phyloP scores from a whole-genome alignment of 2,888 invertebrate genomes.

The Lycia hirtaria region DNA sequence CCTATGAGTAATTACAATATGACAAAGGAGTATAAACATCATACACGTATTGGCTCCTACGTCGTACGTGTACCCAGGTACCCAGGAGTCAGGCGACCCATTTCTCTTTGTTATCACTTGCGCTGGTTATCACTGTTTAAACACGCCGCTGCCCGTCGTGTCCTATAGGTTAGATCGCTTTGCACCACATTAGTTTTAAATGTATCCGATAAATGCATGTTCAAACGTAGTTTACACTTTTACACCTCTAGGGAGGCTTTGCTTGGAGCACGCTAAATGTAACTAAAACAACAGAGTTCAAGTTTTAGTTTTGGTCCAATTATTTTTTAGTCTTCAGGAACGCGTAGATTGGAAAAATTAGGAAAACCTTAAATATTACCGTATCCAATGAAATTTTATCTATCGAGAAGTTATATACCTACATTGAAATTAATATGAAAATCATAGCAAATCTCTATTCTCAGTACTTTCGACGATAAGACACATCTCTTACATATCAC shows the following conservation, averaged over 20 bases:
- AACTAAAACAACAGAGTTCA: neutral
- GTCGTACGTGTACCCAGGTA: neutral
- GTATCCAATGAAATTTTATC: too few species aligned
- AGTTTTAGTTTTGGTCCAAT: too few species aligned
- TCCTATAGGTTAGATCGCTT: conserved; percentile 32
- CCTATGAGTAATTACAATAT: too few species aligned
- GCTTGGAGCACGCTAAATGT: conserved; percentile 1
- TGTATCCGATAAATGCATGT: conserved; percentile 24
- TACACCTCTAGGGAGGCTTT: conserved; percentile 11
- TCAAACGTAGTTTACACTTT: conserved; percentile 19
- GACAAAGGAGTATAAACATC: neutral
- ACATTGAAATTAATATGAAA: too few species aligned
- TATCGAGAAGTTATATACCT: too few species aligned
- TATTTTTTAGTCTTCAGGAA: too few species aligned
- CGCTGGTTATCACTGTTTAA: conserved; percentile 35
- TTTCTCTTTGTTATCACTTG: conserved; percentile 33
- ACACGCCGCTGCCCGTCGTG: conserved; percentile 32
- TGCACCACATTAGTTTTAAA: conserved; percentile 24
- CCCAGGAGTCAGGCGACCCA: conserved; percentile 14
- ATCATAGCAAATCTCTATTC: too few species aligned
- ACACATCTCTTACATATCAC: too few species aligned
- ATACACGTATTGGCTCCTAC: neutral
- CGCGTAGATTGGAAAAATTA: too few species aligned
- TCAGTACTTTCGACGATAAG: too few species aligned
- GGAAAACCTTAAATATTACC: too few species aligned